phyloP scores from a whole-genome alignment of 92 coral and sea anemone genomes.

The Blastomussa wellsi region DNA sequence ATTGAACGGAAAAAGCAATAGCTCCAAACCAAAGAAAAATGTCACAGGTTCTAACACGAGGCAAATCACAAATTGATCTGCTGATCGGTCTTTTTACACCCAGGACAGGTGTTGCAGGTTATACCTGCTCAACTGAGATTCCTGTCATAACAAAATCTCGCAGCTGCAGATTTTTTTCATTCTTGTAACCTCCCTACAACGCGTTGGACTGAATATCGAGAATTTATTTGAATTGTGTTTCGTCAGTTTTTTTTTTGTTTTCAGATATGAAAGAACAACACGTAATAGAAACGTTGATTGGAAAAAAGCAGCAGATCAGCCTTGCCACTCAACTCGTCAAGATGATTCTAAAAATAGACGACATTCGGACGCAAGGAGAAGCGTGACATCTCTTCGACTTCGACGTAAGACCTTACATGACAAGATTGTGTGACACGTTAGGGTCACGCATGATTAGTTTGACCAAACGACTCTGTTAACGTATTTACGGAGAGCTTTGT shows the following conservation, averaged over 20 bases:
- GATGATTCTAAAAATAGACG: conserved; percentile 98
- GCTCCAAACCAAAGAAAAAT: too few relatives aligned
- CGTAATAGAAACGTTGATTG: conserved; percentile 94
- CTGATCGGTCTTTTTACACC: too few relatives aligned
- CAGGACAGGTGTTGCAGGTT: too few relatives aligned
- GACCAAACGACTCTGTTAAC: background rate
- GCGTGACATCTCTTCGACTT: background rate
- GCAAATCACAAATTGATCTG: too few relatives aligned
- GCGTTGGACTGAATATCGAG: too few relatives aligned
- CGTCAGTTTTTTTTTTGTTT: background rate
- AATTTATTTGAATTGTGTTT: background rate
- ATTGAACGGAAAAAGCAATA: too few relatives aligned
- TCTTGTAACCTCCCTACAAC: too few relatives aligned
- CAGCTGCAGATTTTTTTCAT: too few relatives aligned
- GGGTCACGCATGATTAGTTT: background rate
- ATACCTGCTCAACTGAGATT: too few relatives aligned
- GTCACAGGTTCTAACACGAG: too few relatives aligned
- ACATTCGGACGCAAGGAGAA: conserved; percentile 84
- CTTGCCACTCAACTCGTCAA: conserved; percentile 96
- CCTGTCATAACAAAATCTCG: too few relatives aligned
- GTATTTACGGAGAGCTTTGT: background rate
- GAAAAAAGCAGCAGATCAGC: conserved; percentile 97
- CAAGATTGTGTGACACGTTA: background rate
- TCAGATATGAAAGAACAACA: conserved; percentile 98
- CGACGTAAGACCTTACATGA: background rate